These are phyloP conservation scores for Eumerus sabulonum DNA, from an alignment of 2,888 invertebrate species.

Conservation along the genomic window DNA sequence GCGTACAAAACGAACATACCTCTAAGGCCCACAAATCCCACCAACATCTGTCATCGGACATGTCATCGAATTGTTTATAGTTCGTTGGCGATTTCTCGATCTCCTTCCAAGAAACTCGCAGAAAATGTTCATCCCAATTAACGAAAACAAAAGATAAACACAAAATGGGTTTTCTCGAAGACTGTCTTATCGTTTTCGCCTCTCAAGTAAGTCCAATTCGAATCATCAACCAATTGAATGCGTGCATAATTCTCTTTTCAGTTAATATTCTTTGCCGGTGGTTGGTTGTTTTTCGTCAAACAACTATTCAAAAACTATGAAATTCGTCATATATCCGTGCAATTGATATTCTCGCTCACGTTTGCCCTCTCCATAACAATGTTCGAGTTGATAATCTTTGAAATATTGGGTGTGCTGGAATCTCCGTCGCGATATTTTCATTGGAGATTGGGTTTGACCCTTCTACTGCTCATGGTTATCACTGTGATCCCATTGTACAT, in stretches of 20 bases:
- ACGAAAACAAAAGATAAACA: conserved; percentile 42
- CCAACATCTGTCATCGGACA: neutral
- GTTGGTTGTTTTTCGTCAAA: conserved; percentile 99
- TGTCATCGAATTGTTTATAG: conserved; percentile 52
- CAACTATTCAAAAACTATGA: conserved; percentile 98
- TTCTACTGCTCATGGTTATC: conserved; percentile 95
- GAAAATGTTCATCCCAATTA: conserved; percentile 42
- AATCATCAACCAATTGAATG: neutral
- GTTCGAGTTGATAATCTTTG: conserved; percentile 99
- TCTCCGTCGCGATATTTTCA: conserved; percentile 87
- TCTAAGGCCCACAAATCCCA: no score
- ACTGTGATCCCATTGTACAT: conserved; percentile 98
- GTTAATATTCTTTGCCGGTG: conserved; percentile 96
- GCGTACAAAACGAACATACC: conserved; percentile 13
- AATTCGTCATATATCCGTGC: conserved; percentile 95
- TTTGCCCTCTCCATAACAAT: conserved; percentile 98
- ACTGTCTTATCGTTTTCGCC: conserved; percentile 89
- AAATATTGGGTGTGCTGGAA: conserved; percentile 96
- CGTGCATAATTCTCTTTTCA: conserved; percentile 79
- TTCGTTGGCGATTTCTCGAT: conserved; percentile 53
- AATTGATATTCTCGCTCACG: conserved; percentile 96
- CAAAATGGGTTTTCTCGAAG: conserved; percentile 90
- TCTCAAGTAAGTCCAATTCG: conserved; percentile 83
- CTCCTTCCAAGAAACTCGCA: conserved; percentile 7
- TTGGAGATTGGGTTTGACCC: conserved; percentile 96